Base-by-base conservation (phyloP, 2,113 vertebrate genomes). In the Glaucidium brasilianum region DNA sequence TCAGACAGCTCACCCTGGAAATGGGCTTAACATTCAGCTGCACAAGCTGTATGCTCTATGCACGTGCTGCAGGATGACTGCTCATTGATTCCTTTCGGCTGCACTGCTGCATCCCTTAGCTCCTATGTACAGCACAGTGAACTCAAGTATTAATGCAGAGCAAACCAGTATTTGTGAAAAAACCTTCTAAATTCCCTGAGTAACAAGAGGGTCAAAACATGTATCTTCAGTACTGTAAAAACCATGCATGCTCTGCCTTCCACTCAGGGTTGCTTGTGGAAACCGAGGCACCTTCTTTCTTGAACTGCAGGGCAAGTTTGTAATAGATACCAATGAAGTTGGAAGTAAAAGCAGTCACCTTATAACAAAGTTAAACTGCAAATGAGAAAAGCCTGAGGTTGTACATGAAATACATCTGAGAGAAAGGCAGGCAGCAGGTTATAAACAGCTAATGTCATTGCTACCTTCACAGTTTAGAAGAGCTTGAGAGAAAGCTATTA, bases 281-380 rank as follows among this genome's bases (percentile, higher is more conserved):
- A 95, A 96, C 49, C 9, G 1, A 82, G n/a, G 62, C 37, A 85
- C 45, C 64, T 85, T 80, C 66, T n/a, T 89, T 41, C 71, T 32
- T 49, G 74, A 91, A 66, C 91, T 17, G 15, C 81, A 94, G 89
- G 95, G 91, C 81, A 96, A 90, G 71, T 80, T 88, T 67, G 74
- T 85, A 94, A 95, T 52, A 91, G 92, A 43, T 90, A 90, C 47
- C 94, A 95, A 87, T 52, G 78, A 89, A 88, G 87, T 8, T 59
- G 32, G 18, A 95, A 97, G 85, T 88, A 96, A 96, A 96, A 96
- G 91, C 91, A 93, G 84, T 88, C 77, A 88, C 94, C 88, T 85
- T 39, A 7, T 83, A 94, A 97, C 72, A 79, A 94, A 95, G 95
- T 94, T 94, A 94, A 77, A 47, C 89, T 91, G 67, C 90, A 94